phyloP scores from a whole-genome alignment of 2,113 vertebrate species.

The Ophthalmolycus amberensis region DNA sequence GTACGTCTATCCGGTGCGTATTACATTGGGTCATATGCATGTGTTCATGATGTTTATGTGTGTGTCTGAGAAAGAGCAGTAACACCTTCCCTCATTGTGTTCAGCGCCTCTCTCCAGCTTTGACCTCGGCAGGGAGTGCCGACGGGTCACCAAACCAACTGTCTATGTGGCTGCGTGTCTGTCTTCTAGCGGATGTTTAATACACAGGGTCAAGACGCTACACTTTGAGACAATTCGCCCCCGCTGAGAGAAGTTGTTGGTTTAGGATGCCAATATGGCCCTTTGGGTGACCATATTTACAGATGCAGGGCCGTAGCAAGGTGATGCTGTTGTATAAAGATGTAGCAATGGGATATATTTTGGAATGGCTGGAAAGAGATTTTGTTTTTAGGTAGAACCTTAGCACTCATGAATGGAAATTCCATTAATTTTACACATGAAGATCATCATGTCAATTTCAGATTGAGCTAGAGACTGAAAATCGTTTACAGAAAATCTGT shows the following conservation, averaged over 20 bases:
- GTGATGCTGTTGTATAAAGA: neutral
- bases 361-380: neutral
- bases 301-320: slow-evolving; percentile 27
- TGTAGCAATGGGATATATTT: neutral
- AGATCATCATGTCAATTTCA: too few relatives aligned
- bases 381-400: neutral
- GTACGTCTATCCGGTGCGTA: slow-evolving; percentile 35
- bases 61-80: slow-evolving; percentile 44
- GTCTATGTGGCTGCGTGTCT: slow-evolving; percentile 69
- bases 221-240: slow-evolving; percentile 45
- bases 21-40: slow-evolving; percentile 39
- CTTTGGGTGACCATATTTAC: slow-evolving; percentile 47
- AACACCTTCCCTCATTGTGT: slow-evolving; percentile 68
- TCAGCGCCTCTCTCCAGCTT: slow-evolving; percentile 68
- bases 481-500: neutral
- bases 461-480: neutral
- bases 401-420: neutral
- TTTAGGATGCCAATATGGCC: slow-evolving; percentile 61
- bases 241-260: slow-evolving; percentile 47
- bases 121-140: slow-evolving; percentile 81
- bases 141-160: slow-evolving; percentile 80
- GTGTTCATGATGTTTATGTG: slow-evolving; percentile 38
- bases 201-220: slow-evolving; percentile 61
- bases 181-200: slow-evolving; percentile 68
- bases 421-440: neutral